Percentiles rank a stretch among this genome's conserved stretches.
phyloP scores from a whole-genome alignment of 1,140 invertebrate species.

The Parapsyche elsis region DNA sequence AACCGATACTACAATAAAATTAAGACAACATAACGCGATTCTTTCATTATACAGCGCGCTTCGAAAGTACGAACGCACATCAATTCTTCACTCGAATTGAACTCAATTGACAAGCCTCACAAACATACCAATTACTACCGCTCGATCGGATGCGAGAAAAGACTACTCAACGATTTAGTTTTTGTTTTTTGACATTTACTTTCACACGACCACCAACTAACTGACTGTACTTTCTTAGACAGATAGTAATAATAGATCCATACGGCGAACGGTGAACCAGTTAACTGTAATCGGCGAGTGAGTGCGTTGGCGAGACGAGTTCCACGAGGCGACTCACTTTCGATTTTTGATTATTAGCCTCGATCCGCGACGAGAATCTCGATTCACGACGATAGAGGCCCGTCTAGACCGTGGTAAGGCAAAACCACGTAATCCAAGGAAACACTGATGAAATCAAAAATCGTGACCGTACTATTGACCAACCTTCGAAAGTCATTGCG shows the following conservation, averaged over 20 bases:
- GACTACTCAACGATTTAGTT: too few relatives aligned
- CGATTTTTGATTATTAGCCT: conserved; percentile 42
- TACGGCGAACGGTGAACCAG: neutral
- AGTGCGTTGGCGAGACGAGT: neutral
- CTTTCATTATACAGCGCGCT: too few relatives aligned
- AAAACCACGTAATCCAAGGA: neutral
- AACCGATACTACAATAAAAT: too few relatives aligned
- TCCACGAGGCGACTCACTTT: conserved; percentile 22
- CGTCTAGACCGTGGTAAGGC: too few relatives aligned
- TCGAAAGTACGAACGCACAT: too few relatives aligned
- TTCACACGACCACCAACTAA: too few relatives aligned
- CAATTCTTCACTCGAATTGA: too few relatives aligned
- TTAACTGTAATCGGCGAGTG: neutral
- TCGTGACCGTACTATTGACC: conserved; percentile 1
- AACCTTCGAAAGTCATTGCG: neutral
- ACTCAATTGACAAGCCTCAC: too few relatives aligned
- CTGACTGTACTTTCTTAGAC: neutral
- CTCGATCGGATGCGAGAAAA: too few relatives aligned
- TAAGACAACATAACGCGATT: too few relatives aligned
- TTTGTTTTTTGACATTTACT: too few relatives aligned
- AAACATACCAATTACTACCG: too few relatives aligned
- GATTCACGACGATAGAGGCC: neutral
- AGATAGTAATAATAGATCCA: neutral
- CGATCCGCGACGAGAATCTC: conserved; percentile 30
- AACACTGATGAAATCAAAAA: conserved; percentile 27